Evolutionary conservation across 2,113 vertebrate genomes (phyloP).

Genomic region (Ginglymostoma cirratum): DNA sequence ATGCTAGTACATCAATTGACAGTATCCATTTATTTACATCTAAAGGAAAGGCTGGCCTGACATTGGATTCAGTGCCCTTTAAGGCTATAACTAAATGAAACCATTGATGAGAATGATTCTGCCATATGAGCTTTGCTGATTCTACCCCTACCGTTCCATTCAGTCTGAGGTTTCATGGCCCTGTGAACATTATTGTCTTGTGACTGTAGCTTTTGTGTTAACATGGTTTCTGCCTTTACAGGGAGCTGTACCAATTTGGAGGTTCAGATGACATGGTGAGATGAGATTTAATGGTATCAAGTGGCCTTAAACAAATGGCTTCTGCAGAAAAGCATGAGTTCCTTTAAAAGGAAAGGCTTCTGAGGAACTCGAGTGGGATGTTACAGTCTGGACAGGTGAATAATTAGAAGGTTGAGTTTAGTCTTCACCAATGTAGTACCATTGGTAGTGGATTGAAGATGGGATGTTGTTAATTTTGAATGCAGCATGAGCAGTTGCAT

Average conservation of each 20-base stretch:
- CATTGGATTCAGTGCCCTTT: too few species aligned
- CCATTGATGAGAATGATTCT: constrained; percentile 53
- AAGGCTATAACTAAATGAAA: constrained; percentile 36
- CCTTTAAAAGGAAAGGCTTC: too few species aligned
- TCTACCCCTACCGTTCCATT: constrained; percentile 48
- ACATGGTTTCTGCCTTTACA: neutral
- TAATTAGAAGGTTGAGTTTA: too few species aligned
- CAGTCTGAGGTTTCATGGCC: constrained; percentile 41
- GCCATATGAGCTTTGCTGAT: constrained; percentile 51
- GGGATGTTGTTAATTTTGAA: too few species aligned
- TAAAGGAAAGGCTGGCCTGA: too few species aligned
- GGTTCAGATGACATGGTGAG: neutral
- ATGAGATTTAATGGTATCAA: neutral
- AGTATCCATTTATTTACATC: too few species aligned
- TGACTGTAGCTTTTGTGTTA: constrained; percentile 10
- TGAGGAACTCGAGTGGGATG: too few species aligned
- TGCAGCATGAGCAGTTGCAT: too few species aligned
- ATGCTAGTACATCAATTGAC: too few species aligned
- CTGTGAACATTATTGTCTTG: neutral
- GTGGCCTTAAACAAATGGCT: neutral
- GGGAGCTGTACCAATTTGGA: neutral
- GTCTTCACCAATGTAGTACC: too few species aligned
- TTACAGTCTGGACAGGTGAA: too few species aligned
- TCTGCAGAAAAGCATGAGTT: neutral
- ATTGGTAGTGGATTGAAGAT: too few species aligned